Evolutionary conservation across 2,888 invertebrate species (phyloP).

Genomic region (Agrotis segetum): DNA sequence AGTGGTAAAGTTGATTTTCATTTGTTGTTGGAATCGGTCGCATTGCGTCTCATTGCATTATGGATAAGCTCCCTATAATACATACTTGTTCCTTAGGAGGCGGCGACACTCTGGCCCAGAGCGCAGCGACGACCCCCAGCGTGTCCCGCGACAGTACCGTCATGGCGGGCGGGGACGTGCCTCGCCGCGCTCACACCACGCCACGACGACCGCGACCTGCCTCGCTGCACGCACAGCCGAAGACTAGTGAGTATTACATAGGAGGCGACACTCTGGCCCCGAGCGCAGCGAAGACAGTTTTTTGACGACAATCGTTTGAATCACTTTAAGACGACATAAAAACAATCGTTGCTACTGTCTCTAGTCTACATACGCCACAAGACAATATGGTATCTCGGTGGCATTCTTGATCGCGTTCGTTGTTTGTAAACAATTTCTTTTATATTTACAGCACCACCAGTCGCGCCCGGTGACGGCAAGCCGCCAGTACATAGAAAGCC

Average conservation of each 20-base stretch:
- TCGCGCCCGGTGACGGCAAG: conserved; percentile 91
- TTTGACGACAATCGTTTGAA: too few relatives aligned
- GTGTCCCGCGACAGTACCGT: conserved; percentile 85
- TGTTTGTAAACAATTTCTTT: background rate
- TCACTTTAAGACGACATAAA: too few relatives aligned
- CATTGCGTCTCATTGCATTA: too few relatives aligned
- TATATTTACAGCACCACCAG: conserved; percentile 75
- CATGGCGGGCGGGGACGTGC: conserved; percentile 69
- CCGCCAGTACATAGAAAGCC: conserved; percentile 92
- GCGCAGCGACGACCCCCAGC: conserved; percentile 23
- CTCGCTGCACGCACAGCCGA: conserved; percentile 64
- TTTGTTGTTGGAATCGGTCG: too few relatives aligned
- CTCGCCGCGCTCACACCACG: conserved; percentile 67
- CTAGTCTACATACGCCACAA: too few relatives aligned
- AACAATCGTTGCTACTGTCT: too few relatives aligned
- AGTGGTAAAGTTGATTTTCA: too few relatives aligned
- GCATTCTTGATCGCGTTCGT: conserved; percentile 58
- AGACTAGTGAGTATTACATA: conserved; percentile 16
- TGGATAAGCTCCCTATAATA: too few relatives aligned
- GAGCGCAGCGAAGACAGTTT: conserved; percentile 76
- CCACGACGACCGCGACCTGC: conserved; percentile 67
- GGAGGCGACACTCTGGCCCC: too few relatives aligned
- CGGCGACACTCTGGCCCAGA: conserved; percentile 58
- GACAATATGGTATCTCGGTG: too few relatives aligned
- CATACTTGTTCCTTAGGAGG: conserved; percentile 38